Percentiles rank a stretch among this genome's conserved stretches.
Evolutionary conservation across 2,888 invertebrate species (phyloP).

Genomic region (Abscondita cerata): DNA sequence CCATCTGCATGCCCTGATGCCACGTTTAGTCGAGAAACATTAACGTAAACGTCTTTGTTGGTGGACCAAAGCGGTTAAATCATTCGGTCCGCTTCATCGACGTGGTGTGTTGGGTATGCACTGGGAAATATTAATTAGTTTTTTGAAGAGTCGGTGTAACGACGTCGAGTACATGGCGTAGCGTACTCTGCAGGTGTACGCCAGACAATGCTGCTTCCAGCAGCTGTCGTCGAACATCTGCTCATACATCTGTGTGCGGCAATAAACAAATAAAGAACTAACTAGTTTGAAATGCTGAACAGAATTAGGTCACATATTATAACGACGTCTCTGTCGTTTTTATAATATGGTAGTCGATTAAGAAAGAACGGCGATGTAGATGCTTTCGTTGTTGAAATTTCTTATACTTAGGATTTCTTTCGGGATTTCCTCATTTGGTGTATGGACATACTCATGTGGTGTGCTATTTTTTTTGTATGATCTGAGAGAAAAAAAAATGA

Average conservation of each 20-base stretch:
- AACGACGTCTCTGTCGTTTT: not conserved
- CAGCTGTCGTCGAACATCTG: conserved; percentile 35
- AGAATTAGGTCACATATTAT: not conserved
- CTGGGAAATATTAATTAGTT: too few species aligned
- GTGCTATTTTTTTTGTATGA: not conserved
- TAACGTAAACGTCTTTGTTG: too few species aligned
- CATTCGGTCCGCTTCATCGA: too few species aligned
- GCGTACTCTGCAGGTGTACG: conserved; percentile 19
- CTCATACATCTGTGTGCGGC: conserved; percentile 5
- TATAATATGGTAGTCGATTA: not conserved
- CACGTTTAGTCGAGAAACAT: not conserved
- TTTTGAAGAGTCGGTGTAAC: too few species aligned
- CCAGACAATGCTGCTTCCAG: conserved; percentile 25
- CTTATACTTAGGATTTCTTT: conserved; percentile 1
- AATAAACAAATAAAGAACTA: not conserved
- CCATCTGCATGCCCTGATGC: conserved; percentile 22
- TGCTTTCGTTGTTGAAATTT: not conserved
- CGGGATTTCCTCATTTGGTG: not conserved
- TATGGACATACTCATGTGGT: conserved; percentile 2
- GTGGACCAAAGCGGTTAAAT: too few species aligned
- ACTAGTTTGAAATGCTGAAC: not conserved
- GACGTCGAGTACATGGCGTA: not conserved
- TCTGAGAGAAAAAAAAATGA: conserved; percentile 4
- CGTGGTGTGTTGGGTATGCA: too few species aligned
- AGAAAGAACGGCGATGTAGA: not conserved